These are phyloP conservation scores for Threskiornis aethiopicus DNA, from an alignment of 2,797 vertebrate genomes.

Conservation along the genomic window DNA sequence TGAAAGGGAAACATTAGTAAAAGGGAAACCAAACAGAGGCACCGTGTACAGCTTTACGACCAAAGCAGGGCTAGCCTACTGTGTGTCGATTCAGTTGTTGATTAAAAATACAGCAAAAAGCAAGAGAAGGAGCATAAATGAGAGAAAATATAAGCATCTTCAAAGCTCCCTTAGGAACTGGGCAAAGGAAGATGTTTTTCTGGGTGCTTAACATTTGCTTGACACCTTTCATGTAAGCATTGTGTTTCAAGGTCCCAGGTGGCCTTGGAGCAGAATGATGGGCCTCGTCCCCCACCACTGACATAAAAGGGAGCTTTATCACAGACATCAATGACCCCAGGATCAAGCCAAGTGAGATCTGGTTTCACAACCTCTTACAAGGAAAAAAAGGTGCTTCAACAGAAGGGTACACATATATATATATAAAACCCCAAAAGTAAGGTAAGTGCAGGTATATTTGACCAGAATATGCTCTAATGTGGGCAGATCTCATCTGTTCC, in stretches of 20 bases:
- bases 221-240: background rate
- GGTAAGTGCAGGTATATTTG: background rate
- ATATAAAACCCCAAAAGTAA: background rate
- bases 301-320: background rate
- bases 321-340: background rate
- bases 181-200: background rate
- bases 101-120: conserved; percentile 23
- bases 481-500: background rate
- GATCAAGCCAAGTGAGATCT: background rate
- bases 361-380: background rate
- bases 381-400: background rate
- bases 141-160: background rate
- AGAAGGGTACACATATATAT: background rate
- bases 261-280: background rate
- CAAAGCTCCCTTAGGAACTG: background rate
- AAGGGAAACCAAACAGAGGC: conserved; percentile 24
- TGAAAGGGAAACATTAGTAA: conserved; percentile 12
- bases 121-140: background rate
- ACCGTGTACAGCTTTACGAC: background rate
- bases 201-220: background rate
- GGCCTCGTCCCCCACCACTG: background rate
- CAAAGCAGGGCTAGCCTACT: background rate
- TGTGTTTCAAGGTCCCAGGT: background rate
- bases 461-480: background rate
- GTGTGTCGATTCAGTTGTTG: background rate